Percentiles rank a stretch among this genome's conserved stretches.
Conservation (phyloP, 2,797 vertebrate genomes). For the Sorex maritimensis region DNA sequence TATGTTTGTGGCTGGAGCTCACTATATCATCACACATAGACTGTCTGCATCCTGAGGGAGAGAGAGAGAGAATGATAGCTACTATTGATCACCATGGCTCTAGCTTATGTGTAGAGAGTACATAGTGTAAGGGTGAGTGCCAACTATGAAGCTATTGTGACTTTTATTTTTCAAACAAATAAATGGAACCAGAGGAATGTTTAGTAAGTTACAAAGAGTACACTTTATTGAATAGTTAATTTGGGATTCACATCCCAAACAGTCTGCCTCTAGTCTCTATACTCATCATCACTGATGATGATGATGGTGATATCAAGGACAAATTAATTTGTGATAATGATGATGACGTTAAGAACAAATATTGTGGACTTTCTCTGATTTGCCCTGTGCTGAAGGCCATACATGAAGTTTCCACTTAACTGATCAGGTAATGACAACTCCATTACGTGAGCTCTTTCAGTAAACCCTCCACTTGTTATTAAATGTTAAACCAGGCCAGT, state of each 20-base stretch:
- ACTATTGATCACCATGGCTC: not conserved
- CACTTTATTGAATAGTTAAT: not conserved
- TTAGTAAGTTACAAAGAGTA: not conserved
- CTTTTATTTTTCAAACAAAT: constrained; percentile 52
- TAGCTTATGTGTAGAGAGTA: not conserved
- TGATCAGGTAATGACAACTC: constrained; percentile 18
- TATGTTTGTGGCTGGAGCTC: not conserved
- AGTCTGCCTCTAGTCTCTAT: not conserved
- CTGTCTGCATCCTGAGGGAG: not conserved
- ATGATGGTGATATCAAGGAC: not conserved
- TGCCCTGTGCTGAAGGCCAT: not conserved
- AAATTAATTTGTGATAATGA: not conserved
- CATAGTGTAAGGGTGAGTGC: too few species aligned
- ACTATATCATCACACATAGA: not conserved
- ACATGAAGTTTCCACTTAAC: not conserved
- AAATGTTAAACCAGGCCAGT: constrained; percentile 74
- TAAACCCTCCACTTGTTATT: not conserved
- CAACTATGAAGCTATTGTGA: not conserved
- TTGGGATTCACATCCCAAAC: not conserved
- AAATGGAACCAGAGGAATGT: constrained; percentile 42
- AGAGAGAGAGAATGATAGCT: not conserved
- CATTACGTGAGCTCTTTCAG: not conserved
- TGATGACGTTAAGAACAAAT: not conserved
- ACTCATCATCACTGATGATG: not conserved
- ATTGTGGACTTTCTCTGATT: not conserved